A percentile compares a stretch with the other conserved stretches of the same genome.
phyloP scores from a whole-genome alignment of 2,888 invertebrate genomes.

The Chirona hameri region DNA sequence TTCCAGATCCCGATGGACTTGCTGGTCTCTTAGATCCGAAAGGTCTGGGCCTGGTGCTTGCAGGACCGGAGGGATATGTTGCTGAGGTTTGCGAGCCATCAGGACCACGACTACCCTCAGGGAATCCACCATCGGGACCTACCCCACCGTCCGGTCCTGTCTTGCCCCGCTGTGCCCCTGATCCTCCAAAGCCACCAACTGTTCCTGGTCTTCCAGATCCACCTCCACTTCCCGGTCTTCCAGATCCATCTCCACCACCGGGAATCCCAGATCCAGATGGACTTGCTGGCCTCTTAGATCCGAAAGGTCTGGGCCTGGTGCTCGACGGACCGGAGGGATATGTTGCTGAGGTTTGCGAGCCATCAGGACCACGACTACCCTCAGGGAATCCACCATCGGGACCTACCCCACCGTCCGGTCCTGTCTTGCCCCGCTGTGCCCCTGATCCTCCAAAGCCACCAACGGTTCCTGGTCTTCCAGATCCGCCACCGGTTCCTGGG shows the following conservation, averaged over 20 bases:
- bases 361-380: constrained; percentile 27
- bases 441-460: constrained; percentile 3
- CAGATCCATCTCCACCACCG: not conserved
- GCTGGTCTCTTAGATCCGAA: no score
- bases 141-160: no score
- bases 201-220: not conserved
- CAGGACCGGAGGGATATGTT: no score
- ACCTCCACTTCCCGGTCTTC: not conserved
- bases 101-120: no score
- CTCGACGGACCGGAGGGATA: not conserved
- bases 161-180: no score
- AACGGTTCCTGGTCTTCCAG: constrained; percentile 28
- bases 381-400: constrained; percentile 32
- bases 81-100: no score
- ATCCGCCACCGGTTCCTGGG: not conserved
- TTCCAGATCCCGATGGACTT: not conserved
- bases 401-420: constrained; percentile 32
- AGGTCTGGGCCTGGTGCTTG: no score
- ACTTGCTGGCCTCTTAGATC: not conserved
- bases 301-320: not conserved
- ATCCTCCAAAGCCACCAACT: not conserved
- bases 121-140: no score
- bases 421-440: not conserved
- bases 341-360: not conserved
- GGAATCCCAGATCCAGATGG: not conserved